These are phyloP conservation scores for Semotilus atromaculatus DNA, from an alignment of 2,797 vertebrate species.

Conservation along the genomic window DNA sequence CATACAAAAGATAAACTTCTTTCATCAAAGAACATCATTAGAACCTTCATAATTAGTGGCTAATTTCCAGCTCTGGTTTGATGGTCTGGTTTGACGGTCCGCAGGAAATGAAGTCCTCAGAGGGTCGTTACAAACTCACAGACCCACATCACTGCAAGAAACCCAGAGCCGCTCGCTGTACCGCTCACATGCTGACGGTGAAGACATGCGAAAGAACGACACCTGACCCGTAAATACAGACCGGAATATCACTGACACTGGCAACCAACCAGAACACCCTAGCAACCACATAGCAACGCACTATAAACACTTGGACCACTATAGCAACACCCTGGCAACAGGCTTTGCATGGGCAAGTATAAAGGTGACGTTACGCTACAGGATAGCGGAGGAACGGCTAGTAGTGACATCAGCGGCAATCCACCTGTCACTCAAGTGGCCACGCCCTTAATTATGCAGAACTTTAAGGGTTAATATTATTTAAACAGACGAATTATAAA, in stretches of 20 bases:
- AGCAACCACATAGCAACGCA: not conserved
- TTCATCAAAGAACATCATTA: constrained; percentile 16
- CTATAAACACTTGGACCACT: not conserved
- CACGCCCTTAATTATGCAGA: no score
- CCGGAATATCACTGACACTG: not conserved
- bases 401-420: no score
- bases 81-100: constrained; percentile 33
- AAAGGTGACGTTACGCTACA: no score
- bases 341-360: no score
- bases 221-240: not conserved
- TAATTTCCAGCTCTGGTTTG: constrained; percentile 59
- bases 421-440: no score
- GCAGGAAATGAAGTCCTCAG: constrained; percentile 56
- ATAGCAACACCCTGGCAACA: not conserved
- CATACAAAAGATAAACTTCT: not conserved
- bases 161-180: not conserved
- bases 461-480: no score
- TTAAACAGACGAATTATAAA: no score
- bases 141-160: constrained; percentile 33
- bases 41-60: constrained; percentile 38
- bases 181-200: not conserved
- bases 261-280: not conserved
- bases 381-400: no score
- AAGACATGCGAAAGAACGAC: not conserved
- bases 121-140: constrained; percentile 43